Base-by-base conservation (phyloP, 2,113 vertebrate species). In the Quiscalus mexicanus region DNA sequence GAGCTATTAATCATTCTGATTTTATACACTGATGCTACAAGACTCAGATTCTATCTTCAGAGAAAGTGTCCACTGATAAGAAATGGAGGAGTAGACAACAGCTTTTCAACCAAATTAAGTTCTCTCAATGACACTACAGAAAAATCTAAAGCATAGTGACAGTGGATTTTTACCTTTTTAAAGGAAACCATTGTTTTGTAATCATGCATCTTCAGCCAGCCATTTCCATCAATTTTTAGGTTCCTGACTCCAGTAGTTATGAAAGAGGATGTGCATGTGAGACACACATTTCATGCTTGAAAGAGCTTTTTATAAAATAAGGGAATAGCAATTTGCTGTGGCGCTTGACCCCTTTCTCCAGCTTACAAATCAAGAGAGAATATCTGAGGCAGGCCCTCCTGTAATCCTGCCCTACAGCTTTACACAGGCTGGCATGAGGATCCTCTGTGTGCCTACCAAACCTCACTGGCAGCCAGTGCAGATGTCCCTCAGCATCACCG, bases 1-100 rank as follows among this genome's bases (percentile, higher is more conserved):
- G 87, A 96, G 90, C 84, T 95, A 96, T 94, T 96, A 96, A 97
- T 96, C 84, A 93, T 68, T 91, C 56, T 84, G 90, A 95, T 96
- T 95, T 92, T 71, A 93, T 63, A 69, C 30, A 39, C 63, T 88
- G 84, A 94, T 95, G 89, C 70, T 92, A 92, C 64, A 80, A 88
- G 68, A 89, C 64, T 82, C 56, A 87, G 95, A 94, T 92, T 96
- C 86, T 95, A 95, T 96, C 93, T 96, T 87, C 76, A 82, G 71
- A 85, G 59, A 71, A 92, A 90, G 56, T 70, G 71, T 60, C 95
- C 93, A 75, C 71, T 67, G 93, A 93, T 92, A 91, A 95, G 77
- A 63, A 86, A 85, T 2, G 1, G 39, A 84, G 41, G 30, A 60
- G 68, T 17, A 97, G 42, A 56, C 30, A 71, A 74, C 7, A 60